A percentile compares a stretch with the other conserved stretches of the same genome.
Conservation (phyloP, 2,888 invertebrate species). For the Hypselothyrea guttata region DNA sequence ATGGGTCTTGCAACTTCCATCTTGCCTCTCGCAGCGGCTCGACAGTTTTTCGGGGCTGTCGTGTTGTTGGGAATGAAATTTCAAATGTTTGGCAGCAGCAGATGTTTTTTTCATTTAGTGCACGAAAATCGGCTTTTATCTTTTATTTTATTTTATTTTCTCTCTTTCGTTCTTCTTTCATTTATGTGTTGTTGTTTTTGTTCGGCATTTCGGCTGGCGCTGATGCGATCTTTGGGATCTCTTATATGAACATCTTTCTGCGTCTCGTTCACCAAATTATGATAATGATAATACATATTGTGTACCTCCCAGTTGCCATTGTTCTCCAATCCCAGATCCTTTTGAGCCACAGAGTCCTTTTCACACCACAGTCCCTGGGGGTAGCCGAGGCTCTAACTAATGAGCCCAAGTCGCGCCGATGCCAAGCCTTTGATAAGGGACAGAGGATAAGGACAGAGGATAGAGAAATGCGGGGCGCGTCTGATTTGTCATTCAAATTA, state of each 20-base stretch:
- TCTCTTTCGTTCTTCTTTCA: too few relatives aligned
- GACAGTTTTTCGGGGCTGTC: conserved; percentile 10
- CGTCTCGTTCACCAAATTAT: conserved; percentile 52
- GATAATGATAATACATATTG: conserved; percentile 55
- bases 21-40: conserved; percentile 3
- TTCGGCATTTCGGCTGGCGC: conserved; percentile 33
- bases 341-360: conserved; percentile 45
- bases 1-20: conserved; percentile 18
- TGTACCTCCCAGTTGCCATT: conserved; percentile 19
- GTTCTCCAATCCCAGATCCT: conserved; percentile 11
- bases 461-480: conserved; percentile 40
- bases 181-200: too few relatives aligned
- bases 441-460: too few relatives aligned
- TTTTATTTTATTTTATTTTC: conserved; percentile 33
- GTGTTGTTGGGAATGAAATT: conserved; percentile 48
- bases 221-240: conserved; percentile 53
- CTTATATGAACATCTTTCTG: conserved; percentile 1
- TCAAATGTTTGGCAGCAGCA: conserved; percentile 61
- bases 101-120: conserved; percentile 55
- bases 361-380: conserved; percentile 37
- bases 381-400: conserved; percentile 35
- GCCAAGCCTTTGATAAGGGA: conserved; percentile 44
- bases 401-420: conserved; percentile 44
- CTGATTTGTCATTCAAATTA: conserved; percentile 57
- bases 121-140: conserved; percentile 59